Evolutionary conservation across 2,113 vertebrate genomes (phyloP).

Genomic region (Holacanthus passer): DNA sequence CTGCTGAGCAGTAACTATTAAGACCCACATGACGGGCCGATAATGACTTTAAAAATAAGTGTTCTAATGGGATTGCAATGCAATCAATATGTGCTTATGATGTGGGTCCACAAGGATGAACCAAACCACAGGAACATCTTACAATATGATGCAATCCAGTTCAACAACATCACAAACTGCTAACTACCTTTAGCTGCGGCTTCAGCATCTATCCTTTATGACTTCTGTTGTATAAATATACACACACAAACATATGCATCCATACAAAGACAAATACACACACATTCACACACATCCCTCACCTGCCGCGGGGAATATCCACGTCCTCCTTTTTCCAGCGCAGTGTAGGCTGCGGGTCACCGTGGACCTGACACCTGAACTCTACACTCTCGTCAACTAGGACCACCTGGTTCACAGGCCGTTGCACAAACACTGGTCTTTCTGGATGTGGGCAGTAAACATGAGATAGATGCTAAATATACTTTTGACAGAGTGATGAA

Average conservation of each 20-base stretch:
- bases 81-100: conserved; percentile 32
- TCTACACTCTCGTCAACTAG: conserved; percentile 93
- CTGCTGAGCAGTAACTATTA: conserved; percentile 27
- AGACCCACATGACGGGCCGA: conserved; percentile 19
- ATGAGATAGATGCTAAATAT: conserved; percentile 41
- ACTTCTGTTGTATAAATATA: background rate
- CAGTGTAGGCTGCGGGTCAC: conserved; percentile 92
- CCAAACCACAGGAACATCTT: conserved; percentile 17
- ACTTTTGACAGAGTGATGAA: conserved; percentile 41
- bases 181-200: conserved; percentile 25
- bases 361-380: conserved; percentile 95
- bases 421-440: conserved; percentile 92
- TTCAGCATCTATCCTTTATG: conserved; percentile 30
- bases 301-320: conserved; percentile 94
- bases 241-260: conserved; percentile 6
- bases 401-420: conserved; percentile 96
- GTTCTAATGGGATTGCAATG: conserved; percentile 24
- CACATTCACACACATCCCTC: conserved; percentile 42
- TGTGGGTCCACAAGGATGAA: background rate
- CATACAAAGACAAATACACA: conserved; percentile 1
- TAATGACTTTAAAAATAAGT: conserved; percentile 32
- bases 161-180: conserved; percentile 9
- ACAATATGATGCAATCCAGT: background rate
- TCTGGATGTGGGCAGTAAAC: conserved; percentile 81
- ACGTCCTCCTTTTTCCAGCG: conserved; percentile 95